Evolutionary conservation across 2,888 invertebrate species (phyloP).

Genomic region (Sympetrum striolatum): DNA sequence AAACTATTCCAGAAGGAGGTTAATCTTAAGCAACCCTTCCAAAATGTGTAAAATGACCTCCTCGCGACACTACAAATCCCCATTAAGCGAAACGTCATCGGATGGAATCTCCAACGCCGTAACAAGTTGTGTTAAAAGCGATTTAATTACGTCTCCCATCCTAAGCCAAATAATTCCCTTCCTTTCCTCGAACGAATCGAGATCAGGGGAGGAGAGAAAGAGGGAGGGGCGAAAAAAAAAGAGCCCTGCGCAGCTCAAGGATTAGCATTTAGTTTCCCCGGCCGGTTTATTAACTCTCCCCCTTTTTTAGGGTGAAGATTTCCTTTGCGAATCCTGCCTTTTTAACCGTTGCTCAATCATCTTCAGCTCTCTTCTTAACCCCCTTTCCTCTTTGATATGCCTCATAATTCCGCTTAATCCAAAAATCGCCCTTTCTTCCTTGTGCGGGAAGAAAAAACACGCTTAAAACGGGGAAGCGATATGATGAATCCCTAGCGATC

Average conservation of each 20-base stretch:
- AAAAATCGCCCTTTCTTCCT: neutral
- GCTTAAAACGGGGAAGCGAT: neutral
- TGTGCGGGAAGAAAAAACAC: neutral
- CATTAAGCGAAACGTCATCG: no score
- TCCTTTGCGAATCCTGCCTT: neutral
- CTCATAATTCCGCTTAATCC: neutral
- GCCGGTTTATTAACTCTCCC: neutral
- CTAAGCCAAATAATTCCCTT: neutral
- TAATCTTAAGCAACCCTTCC: no score
- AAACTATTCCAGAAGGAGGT: no score
- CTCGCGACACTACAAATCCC: no score
- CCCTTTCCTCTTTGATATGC: neutral
- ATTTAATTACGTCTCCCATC: neutral
- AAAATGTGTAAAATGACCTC: no score
- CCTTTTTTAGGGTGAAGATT: neutral
- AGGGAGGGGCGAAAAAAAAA: neutral
- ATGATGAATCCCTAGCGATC: neutral
- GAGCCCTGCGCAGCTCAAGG: neutral
- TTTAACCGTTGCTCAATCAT: neutral
- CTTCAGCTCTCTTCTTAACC: neutral
- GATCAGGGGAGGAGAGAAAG: no score
- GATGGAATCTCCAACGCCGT: neutral
- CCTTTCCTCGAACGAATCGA: neutral
- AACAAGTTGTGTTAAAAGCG: neutral
- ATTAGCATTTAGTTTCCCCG: neutral